Evolutionary conservation across 23 tunicate species (phyloP).

Genomic region (Halocynthia aurantium): DNA sequence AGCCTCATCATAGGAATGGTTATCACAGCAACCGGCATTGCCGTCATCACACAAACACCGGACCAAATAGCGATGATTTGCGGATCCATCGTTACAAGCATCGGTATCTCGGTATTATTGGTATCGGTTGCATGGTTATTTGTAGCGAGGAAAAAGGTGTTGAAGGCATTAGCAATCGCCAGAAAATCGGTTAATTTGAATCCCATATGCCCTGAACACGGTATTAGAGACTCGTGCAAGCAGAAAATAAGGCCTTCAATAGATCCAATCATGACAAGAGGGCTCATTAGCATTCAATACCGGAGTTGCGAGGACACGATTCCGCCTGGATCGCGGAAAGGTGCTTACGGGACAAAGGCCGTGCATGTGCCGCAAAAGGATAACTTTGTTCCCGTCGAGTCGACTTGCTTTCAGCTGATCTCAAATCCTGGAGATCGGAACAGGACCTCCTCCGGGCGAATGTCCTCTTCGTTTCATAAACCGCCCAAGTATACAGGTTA

Average conservation of each 20-base stretch:
- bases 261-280: slow-evolving; percentile 6
- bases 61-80: not conserved
- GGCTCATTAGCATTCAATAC: not conserved
- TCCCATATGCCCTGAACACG: not conserved
- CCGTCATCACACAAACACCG: not conserved
- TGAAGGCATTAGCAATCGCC: not conserved
- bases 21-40: not conserved
- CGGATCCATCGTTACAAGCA: not conserved
- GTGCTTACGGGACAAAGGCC: not conserved
- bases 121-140: not conserved
- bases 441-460: too few species aligned
- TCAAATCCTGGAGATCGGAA: not conserved
- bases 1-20: slow-evolving; percentile 5
- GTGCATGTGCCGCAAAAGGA: slow-evolving; percentile 8
- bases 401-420: slow-evolving; percentile 9
- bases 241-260: not conserved
- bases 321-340: not conserved
- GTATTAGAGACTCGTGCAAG: not conserved
- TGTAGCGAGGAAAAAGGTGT: not conserved
- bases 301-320: slow-evolving; percentile 9
- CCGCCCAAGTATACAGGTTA: too few species aligned
- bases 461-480: too few species aligned
- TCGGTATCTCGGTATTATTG: not conserved
- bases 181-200: not conserved
- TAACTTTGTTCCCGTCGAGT: not conserved